Percentiles rank a stretch among this genome's conserved stretches.
phyloP scores from a whole-genome alignment of 2,113 vertebrate genomes.

The Emydura subglobosa region DNA sequence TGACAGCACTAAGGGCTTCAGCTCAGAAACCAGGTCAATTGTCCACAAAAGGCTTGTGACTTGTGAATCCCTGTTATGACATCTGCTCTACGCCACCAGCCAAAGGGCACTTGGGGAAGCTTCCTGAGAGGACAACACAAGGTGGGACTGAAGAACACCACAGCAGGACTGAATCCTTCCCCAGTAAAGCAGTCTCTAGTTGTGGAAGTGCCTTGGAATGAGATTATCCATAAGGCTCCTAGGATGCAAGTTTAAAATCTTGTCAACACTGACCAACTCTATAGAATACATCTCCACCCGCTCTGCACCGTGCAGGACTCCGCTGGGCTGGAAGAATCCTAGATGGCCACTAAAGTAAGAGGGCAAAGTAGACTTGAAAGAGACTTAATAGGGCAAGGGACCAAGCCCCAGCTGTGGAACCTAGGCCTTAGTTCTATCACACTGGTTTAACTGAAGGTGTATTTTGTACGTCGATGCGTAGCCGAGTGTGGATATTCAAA shows the following conservation, averaged over 20 bases:
- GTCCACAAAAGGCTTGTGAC: background rate
- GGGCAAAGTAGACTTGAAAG: background rate
- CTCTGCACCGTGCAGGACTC: background rate
- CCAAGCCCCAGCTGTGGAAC: background rate
- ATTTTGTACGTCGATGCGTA: background rate
- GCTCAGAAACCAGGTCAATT: background rate
- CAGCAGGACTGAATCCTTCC: background rate
- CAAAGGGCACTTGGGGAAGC: background rate
- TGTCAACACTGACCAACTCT: background rate
- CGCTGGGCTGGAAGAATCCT: background rate
- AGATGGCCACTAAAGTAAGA: background rate
- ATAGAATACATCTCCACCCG: background rate
- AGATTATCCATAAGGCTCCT: accelerated
- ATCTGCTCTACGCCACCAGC: background rate
- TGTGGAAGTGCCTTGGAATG: background rate
- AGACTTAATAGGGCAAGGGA: background rate
- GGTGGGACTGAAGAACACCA: background rate
- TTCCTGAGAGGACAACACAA: background rate
- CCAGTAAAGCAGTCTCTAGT: background rate
- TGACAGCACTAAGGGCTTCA: background rate
- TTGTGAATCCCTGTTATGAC: background rate
- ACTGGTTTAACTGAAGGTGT: accelerated
- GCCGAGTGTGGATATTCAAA: background rate
- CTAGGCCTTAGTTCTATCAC: background rate
- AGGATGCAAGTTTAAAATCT: background rate